A percentile compares a stretch with the other conserved stretches of the same genome.
Evolutionary conservation across 2,113 vertebrate genomes (phyloP).

Genomic region (Hydrochoerus hydrochaeris): DNA sequence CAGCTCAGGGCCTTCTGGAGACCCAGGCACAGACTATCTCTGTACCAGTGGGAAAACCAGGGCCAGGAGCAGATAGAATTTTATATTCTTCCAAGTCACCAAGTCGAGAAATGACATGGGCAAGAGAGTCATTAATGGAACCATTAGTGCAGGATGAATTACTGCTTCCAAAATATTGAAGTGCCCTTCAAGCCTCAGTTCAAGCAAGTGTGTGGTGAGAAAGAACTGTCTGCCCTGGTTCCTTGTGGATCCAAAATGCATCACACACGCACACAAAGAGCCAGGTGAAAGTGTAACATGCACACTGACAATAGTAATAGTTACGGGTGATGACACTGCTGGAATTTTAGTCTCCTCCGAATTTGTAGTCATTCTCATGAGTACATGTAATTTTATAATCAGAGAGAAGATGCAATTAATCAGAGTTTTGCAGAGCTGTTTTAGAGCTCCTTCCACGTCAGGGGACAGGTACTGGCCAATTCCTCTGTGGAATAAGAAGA

Average conservation of each 20-base stretch:
- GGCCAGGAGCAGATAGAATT: neutral
- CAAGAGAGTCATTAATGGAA: neutral
- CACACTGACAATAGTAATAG: no score
- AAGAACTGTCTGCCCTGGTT: no score
- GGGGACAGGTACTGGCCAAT: neutral
- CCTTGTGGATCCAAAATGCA: no score
- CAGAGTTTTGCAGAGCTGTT: neutral
- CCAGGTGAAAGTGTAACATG: neutral
- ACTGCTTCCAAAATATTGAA: neutral
- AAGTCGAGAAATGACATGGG: neutral
- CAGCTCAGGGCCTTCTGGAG: neutral
- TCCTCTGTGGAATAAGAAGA: neutral
- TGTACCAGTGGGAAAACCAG: neutral
- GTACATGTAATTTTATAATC: neutral
- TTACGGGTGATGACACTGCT: neutral
- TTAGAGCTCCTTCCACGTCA: neutral
- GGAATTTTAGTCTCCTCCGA: neutral
- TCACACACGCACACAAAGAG: neutral
- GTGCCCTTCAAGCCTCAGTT: neutral
- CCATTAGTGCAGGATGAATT: neutral
- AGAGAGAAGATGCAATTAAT: neutral
- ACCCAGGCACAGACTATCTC: neutral
- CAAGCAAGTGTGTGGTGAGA: no score
- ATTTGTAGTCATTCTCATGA: constrained; percentile 11
- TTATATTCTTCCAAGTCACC: neutral